Evolutionary conservation across 2,113 vertebrate species (phyloP), one percentile per base, ranked within the genome.

Genomic region (Anguilla rostrata): DNA sequence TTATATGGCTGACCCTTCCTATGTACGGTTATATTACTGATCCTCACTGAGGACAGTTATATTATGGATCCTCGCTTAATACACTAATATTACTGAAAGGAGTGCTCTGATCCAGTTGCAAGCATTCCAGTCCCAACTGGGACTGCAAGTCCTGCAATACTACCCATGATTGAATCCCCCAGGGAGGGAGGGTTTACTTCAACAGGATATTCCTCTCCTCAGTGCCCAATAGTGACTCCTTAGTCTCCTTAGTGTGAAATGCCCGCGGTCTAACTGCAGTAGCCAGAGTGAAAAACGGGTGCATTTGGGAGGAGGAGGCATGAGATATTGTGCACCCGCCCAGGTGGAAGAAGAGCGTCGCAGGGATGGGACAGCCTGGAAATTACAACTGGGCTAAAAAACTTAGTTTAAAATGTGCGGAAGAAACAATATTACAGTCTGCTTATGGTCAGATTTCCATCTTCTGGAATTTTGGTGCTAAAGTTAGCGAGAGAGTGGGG

Each of bases 1-100:
- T 96, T 78, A 0, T 18, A 34, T 41, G 12, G 26, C 20, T 18
- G 18, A 18, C 56, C 56, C 14, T 60, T 3, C 12, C 56, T 16
- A 14, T 14, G 14, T 60, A 60, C 14, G 15, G 56, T 60, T 60
- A 16, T 15, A 60, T 15, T 60, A 60, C 43, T 46, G 43, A 46
- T 8, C 43, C 43, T 46, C 43, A 1, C 43, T 46, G 43, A 46
- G 43, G 4, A 46, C 43, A 46, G 43, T 46, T 46, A 8, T 46
- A 46, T 46, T 46, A 46, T 8, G 4, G 43, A 46, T 8, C 43
- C 43, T 46, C 43, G 3, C 43, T 46, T 0, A 15, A 16, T 15
- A 20, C 14, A 60, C 0, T 60, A 3, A 16, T 60, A 20, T 22
- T 26, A 66, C 60, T 16, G 14, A 60, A 60, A 15, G 34, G 34